Percentiles rank a stretch among this genome's conserved stretches.
Conservation (phyloP, 2,113 vertebrate genomes). For the Silurus meridionalis region DNA sequence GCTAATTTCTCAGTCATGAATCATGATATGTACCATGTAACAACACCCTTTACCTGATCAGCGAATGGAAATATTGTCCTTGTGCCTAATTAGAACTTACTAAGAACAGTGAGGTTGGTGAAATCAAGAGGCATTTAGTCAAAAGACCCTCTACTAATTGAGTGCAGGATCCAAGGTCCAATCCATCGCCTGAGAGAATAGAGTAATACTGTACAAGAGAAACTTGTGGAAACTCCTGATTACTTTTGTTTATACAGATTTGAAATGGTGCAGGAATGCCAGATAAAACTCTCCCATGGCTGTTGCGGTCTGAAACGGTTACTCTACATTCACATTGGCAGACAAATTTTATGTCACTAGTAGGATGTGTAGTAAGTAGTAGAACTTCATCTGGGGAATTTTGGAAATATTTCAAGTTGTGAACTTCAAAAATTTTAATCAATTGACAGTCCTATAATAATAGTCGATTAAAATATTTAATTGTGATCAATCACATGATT, state of each 20-base stretch:
- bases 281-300: neutral
- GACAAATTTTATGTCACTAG: neutral
- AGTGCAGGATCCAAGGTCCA: neutral
- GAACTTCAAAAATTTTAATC: no score
- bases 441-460: no score
- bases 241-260: neutral
- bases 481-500: no score
- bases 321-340: neutral
- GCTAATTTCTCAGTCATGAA: conserved; percentile 26
- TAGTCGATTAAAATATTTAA: no score
- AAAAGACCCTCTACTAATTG: conserved; percentile 2
- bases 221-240: neutral
- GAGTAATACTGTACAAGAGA: neutral
- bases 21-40: neutral
- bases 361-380: neutral
- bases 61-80: conserved; percentile 9
- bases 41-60: neutral
- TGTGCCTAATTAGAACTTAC: conserved; percentile 14
- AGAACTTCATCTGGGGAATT: no score
- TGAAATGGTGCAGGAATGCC: neutral
- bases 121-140: neutral
- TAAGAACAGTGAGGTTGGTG: neutral
- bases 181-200: neutral
- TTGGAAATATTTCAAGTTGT: no score
- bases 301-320: neutral